A percentile compares a stretch with the other conserved stretches of the same genome.
These are phyloP conservation scores for Lerema accius DNA, from an alignment of 1,140 invertebrate genomes.

Conservation along the genomic window DNA sequence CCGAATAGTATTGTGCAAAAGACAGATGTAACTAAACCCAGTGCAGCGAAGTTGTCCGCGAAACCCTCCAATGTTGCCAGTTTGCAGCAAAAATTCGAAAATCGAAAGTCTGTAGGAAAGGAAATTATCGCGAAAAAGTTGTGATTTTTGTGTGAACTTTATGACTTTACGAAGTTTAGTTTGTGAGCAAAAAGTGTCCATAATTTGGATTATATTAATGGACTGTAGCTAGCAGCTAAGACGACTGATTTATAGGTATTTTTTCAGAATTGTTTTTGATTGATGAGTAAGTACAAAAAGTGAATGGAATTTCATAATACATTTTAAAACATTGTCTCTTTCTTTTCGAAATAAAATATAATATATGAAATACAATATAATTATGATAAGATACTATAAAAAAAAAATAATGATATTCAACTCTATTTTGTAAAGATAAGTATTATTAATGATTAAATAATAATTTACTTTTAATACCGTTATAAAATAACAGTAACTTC, in stretches of 20 bases:
- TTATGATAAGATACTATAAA: no score
- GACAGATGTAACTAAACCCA: constrained; percentile 66
- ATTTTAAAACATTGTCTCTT: neutral
- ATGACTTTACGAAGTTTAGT: neutral
- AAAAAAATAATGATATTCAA: no score
- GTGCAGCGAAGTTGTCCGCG: constrained; percentile 80
- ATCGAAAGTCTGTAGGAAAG: constrained; percentile 75
- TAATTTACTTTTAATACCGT: no score
- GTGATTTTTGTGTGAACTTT: neutral
- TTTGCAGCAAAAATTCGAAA: constrained; percentile 89
- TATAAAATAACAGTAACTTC: no score
- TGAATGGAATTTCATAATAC: neutral
- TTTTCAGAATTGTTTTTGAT: neutral
- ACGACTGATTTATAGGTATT: neutral
- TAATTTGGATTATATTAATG: neutral
- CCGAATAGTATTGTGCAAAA: constrained; percentile 61
- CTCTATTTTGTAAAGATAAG: no score
- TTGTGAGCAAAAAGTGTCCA: neutral
- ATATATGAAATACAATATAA: no score
- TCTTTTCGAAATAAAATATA: neutral
- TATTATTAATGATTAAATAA: no score
- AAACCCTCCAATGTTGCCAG: constrained; percentile 88
- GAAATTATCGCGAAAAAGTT: constrained; percentile 71
- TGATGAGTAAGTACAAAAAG: neutral
- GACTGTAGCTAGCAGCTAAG: neutral